Conservation (phyloP, 1,140 invertebrate species). For the Cyclargus thomasi region DNA sequence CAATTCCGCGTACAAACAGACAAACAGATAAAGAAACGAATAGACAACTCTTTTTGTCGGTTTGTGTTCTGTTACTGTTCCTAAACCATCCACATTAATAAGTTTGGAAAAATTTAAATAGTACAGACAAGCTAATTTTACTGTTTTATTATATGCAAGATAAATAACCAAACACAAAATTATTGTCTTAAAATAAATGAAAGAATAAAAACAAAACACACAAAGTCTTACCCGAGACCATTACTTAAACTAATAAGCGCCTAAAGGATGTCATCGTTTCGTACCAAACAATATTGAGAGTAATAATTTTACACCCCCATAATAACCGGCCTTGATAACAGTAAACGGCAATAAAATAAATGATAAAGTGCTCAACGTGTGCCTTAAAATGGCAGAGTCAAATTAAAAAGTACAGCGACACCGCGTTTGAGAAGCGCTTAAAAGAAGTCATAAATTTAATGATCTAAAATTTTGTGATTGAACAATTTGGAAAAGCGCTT, state of each 20-base stretch:
- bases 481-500: no score
- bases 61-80: no score
- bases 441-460: neutral
- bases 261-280: conserved; percentile 8
- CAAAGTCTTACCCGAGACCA: neutral
- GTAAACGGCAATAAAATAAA: conserved; percentile 37
- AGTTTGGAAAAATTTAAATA: no score
- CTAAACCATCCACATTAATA: no score
- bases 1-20: no score
- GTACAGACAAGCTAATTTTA: no score
- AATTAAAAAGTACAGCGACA: conserved; percentile 25
- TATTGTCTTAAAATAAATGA: neutral
- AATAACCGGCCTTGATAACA: conserved; percentile 46
- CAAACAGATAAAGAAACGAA: no score
- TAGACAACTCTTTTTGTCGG: no score
- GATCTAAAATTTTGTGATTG: neutral
- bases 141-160: no score
- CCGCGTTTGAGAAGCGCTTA: neutral
- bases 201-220: neutral
- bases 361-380: conserved; percentile 34
- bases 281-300: conserved; percentile 12
- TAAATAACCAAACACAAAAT: neutral
- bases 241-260: conserved; percentile 14
- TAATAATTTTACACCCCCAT: conserved; percentile 44
- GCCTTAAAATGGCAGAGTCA: conserved; percentile 23